Base-by-base conservation (phyloP, 2,888 invertebrate species). In the Yponomeuta sedellus region DNA sequence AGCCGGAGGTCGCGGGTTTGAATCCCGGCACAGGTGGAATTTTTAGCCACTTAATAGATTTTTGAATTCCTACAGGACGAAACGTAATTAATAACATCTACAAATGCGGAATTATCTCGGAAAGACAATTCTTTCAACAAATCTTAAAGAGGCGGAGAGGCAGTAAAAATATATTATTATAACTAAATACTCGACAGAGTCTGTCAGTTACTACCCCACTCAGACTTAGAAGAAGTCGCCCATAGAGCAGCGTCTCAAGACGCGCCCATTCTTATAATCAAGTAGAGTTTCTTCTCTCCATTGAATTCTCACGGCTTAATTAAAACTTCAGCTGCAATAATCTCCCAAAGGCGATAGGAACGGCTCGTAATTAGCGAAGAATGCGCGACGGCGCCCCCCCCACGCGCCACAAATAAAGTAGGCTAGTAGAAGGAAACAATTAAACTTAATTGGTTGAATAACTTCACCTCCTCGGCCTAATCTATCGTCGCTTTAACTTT, bases 201-300 rank as follows among this genome's bases (percentile, higher is more conserved):
- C 34, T 34, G 34, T 34, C 8, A 34, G 34, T 8, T 34, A 8
- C 10, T 34, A 8, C 34, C 34, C 34, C 34, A 34, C 34, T 34
- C 34, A 34, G 34, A 34, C 34, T 34, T 34, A 34, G 10, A 34
- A 34, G 34, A 1, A 5, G 6, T 1, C 10, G 34, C 34, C 5
- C 34, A 34, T 34, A 34, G 34, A 34, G 25, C 64, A 52, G 20
- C 16, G 39, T 64, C 22, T 66, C n/a, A 61, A 61, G 68, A 69
- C 66, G 68, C 68, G 68, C 69, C 68, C 69, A 52, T 12, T 52
- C 44, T 52, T 16, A 52, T 52, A 52, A 52, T 12, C 16, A 52
- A 52, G 44, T 52, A 52, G 44, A 52, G 44, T 16, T 16, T 52
- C 44, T 44, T 44, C 44, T 52, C 44, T 16, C 44, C 44, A 52